phyloP scores from a whole-genome alignment of 1,140 invertebrate species.

The Lethrus apterus region DNA sequence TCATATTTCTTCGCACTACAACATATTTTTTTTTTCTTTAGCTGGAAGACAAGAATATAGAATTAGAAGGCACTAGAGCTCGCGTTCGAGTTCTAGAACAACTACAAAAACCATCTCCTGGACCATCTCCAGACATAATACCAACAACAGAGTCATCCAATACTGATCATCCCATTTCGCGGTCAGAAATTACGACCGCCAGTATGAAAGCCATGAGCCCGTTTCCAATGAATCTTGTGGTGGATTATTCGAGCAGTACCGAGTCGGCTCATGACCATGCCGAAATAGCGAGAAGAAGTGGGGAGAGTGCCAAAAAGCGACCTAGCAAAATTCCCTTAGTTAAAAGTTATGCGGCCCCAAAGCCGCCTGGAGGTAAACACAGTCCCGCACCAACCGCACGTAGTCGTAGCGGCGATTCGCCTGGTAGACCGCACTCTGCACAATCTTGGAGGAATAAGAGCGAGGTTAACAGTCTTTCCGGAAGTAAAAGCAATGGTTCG shows the following conservation, averaged over 20 bases:
- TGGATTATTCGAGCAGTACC: constrained; percentile 52
- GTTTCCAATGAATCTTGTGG: constrained; percentile 47
- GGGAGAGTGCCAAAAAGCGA: constrained; percentile 31
- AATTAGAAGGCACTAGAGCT: constrained; percentile 70
- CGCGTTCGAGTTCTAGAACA: constrained; percentile 62
- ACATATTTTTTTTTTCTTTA: constrained; percentile 38
- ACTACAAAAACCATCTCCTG: constrained; percentile 29
- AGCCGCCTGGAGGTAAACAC: constrained; percentile 45
- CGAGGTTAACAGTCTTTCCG: constrained; percentile 34
- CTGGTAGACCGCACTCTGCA: constrained; percentile 44
- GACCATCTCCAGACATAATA: constrained; percentile 41
- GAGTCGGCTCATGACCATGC: constrained; percentile 56
- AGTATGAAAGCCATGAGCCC: constrained; percentile 49
- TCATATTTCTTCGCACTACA: neutral
- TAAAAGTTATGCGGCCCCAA: constrained; percentile 46
- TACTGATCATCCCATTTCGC: constrained; percentile 25
- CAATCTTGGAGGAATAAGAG: constrained; percentile 42
- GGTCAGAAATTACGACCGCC: constrained; percentile 42
- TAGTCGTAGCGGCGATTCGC: constrained; percentile 43
- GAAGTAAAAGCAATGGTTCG: constrained; percentile 32
- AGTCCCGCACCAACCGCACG: constrained; percentile 43
- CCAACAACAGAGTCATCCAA: constrained; percentile 42
- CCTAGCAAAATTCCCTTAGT: constrained; percentile 65
- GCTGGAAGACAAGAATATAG: constrained; percentile 73
- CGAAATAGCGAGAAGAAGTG: constrained; percentile 26